These are phyloP conservation scores for Samia ricini DNA, from an alignment of 1,140 invertebrate genomes.

Conservation along the genomic window DNA sequence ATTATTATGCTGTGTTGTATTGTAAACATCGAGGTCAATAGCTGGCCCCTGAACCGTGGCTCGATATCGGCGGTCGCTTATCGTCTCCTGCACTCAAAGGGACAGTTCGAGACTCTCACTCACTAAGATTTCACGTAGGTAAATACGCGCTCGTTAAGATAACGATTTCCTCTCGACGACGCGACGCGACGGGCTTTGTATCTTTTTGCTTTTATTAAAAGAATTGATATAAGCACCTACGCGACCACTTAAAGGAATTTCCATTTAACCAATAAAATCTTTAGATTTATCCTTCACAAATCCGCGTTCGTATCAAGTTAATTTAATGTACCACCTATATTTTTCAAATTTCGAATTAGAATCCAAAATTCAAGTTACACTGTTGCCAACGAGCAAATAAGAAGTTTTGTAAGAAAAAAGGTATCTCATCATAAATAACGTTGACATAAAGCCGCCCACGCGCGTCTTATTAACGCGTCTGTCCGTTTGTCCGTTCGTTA, in stretches of 20 bases:
- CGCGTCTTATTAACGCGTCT: slow-evolving; percentile 68
- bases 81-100: slow-evolving; percentile 52
- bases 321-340: no score
- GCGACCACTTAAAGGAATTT: slow-evolving; percentile 49
- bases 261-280: slow-evolving; percentile 40
- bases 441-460: slow-evolving; percentile 71
- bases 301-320: not conserved
- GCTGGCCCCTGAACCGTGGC: slow-evolving; percentile 65
- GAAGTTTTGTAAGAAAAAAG: slow-evolving; percentile 41
- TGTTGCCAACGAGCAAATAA: slow-evolving; percentile 47
- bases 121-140: slow-evolving; percentile 62
- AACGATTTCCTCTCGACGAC: slow-evolving; percentile 67
- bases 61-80: slow-evolving; percentile 53
- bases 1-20: slow-evolving; percentile 24
- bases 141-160: slow-evolving; percentile 70
- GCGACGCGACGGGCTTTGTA: slow-evolving; percentile 41
- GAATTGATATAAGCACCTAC: slow-evolving; percentile 32
- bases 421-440: slow-evolving; percentile 70
- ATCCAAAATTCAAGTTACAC: slow-evolving; percentile 25
- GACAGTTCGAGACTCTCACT: slow-evolving; percentile 48
- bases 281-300: not conserved
- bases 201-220: slow-evolving; percentile 61
- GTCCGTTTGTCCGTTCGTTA: slow-evolving; percentile 73
- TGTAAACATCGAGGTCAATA: slow-evolving; percentile 70
- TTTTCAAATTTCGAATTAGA: slow-evolving; percentile 17